These are phyloP conservation scores for Globodera ellingtonae DNA, from an alignment of 1,140 invertebrate species.

Conservation along the genomic window DNA sequence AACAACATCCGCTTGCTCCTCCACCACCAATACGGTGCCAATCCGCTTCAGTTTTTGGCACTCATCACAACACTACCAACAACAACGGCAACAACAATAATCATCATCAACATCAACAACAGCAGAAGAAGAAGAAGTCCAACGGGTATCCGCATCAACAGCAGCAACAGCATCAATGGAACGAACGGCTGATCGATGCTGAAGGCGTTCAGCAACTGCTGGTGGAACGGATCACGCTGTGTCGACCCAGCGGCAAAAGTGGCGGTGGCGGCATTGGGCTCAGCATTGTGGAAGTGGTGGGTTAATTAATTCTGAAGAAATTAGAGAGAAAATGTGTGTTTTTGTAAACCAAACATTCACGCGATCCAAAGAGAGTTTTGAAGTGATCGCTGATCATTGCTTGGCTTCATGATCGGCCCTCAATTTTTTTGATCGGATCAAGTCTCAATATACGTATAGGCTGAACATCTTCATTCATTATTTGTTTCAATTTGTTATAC, in stretches of 20 bases:
- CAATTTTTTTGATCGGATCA: no score
- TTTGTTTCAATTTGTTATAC: no score
- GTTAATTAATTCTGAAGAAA: not conserved
- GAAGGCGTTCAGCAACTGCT: not conserved
- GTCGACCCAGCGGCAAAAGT: constrained; percentile 20
- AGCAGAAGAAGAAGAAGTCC: not conserved
- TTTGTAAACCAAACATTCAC: no score
- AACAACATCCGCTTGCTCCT: not conserved
- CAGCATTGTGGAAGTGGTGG: constrained; percentile 53
- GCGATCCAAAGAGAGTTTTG: no score
- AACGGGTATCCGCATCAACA: not conserved
- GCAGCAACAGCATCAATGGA: constrained; percentile 27
- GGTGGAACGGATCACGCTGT: constrained; percentile 26
- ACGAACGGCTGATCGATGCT: constrained; percentile 27
- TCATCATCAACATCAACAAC: not conserved
- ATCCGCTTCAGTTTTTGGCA: not conserved
- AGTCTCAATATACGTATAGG: no score
- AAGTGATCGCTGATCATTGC: no score
- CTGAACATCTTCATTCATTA: no score
- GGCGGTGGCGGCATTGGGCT: constrained; percentile 54
- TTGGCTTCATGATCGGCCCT: no score
- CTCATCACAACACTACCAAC: no score
- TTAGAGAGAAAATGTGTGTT: no score
- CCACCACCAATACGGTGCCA: not conserved
- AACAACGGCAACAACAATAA: no score